A percentile compares a stretch with the other conserved stretches of the same genome.
Conservation (phyloP, 2,797 vertebrate species). For the Saguinus oedipus region DNA sequence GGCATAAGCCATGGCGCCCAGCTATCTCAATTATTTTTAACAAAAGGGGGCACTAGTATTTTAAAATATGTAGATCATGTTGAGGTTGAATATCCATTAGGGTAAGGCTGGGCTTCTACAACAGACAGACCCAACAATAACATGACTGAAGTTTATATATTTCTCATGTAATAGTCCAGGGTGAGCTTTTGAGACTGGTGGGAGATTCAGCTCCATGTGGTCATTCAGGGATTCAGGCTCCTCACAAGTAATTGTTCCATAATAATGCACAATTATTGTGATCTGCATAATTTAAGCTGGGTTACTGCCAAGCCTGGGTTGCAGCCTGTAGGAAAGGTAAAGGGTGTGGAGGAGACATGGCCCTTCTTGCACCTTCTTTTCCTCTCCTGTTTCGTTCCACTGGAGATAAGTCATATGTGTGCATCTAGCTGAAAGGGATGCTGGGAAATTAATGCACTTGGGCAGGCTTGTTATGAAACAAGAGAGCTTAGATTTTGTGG, state of each 20-base stretch:
- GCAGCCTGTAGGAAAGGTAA: not conserved
- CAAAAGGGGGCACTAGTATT: not conserved
- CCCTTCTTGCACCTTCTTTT: not conserved
- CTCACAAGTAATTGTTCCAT: not conserved
- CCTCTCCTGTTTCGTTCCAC: not conserved
- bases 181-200: not conserved
- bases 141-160: not conserved
- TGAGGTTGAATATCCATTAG: not conserved
- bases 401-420: not conserved
- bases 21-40: not conserved
- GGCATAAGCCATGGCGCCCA: rapidly evolving
- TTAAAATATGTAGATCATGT: not conserved
- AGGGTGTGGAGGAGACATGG: not conserved
- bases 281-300: not conserved
- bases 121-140: not conserved
- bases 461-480: not conserved
- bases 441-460: not conserved
- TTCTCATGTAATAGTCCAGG: not conserved
- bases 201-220: not conserved
- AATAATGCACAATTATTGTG: not conserved
- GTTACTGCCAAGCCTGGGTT: not conserved
- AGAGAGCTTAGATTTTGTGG: not conserved
- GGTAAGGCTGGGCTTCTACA: not conserved
- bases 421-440: not conserved
- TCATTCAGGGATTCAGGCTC: not conserved